Conservation (phyloP, 2,888 invertebrate species). For the Xanthorhoe spadicearia region DNA sequence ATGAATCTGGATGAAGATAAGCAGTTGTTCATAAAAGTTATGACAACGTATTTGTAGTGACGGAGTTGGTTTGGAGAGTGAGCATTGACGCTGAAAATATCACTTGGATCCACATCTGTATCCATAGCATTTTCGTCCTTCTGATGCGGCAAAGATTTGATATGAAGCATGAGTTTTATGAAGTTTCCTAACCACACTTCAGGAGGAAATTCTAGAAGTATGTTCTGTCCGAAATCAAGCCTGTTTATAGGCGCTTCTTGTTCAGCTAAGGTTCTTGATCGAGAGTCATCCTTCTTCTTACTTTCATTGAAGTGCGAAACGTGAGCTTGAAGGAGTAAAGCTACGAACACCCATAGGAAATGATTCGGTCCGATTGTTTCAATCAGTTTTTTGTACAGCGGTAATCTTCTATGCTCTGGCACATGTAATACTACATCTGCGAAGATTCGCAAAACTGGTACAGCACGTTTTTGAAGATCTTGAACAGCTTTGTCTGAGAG, state of each 20-base stretch:
- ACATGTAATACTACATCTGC: slow-evolving; percentile 96
- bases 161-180: slow-evolving; percentile 87
- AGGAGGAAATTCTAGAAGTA: slow-evolving; percentile 88
- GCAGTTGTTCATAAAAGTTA: slow-evolving; percentile 89
- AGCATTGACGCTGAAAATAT: slow-evolving; percentile 86
- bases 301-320: slow-evolving; percentile 84
- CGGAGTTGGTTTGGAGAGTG: slow-evolving; percentile 90
- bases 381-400: slow-evolving; percentile 92
- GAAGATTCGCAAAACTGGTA: slow-evolving; percentile 93
- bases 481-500: slow-evolving; percentile 68
- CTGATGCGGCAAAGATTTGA: slow-evolving; percentile 88
- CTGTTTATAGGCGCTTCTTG: slow-evolving; percentile 82
- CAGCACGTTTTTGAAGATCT: slow-evolving; percentile 76
- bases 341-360: slow-evolving; percentile 89
- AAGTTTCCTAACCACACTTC: slow-evolving; percentile 86
- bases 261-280: slow-evolving; percentile 63
- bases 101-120: slow-evolving; percentile 68
- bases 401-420: slow-evolving; percentile 94
- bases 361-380: slow-evolving; percentile 87
- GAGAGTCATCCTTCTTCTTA: slow-evolving; percentile 66
- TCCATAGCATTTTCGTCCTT: slow-evolving; percentile 81
- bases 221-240: slow-evolving; percentile 87
- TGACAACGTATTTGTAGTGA: slow-evolving; percentile 92
- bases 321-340: slow-evolving; percentile 89
- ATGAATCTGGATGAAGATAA: slow-evolving; percentile 89